Evolutionary conservation across 2,888 invertebrate species (phyloP), one percentile per base, ranked within the genome.

Genomic region (Cyaniris semiargus): DNA sequence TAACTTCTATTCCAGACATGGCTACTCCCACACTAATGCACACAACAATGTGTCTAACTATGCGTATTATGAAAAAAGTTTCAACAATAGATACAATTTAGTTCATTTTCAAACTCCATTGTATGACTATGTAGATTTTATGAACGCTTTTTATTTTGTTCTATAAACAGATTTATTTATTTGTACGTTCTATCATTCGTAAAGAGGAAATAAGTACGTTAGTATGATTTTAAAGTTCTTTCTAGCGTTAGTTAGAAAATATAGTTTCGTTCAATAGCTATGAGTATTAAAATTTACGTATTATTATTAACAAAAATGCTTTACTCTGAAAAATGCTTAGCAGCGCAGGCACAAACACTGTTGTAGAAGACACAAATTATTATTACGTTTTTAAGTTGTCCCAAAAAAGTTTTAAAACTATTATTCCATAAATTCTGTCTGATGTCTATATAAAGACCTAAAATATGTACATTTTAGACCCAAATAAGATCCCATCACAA

Each of bases 31-130:
- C 27, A 66, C 13, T 27, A 23, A 5, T 27, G 66, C 27, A 27
- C 66, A 27, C 27, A 66, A 66, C 27, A 66, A 23, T 66, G 15
- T 66, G 66, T 13, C 15, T 27, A 66, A 66, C 66, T 27, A 66
- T 66, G 27, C 66, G 66, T 66, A 66, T 66, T 66, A 66, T 66
- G 27, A 66, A 66, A 66, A 66, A 66, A 27, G 27, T 66, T 66
- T 66, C 66, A 66, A 60, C 66, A 66, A 66, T 66, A 27, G 27
- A 27, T 66, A 27, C 60, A 60, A 60, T 60, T 60, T 60, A 66
- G 27, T 60, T 13, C 21, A 66, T 66, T 66, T 66, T 66, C 66
- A 27, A 66, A 27, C 21, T 58, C n/a, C 21, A n/a, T 58, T 21
- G 58, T 53, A 18, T 53, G 48, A 53, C 15, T 53, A 18, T 53